Evolutionary conservation across 2,113 vertebrate species (phyloP).

Genomic region (Neopipo cinnamomea): DNA sequence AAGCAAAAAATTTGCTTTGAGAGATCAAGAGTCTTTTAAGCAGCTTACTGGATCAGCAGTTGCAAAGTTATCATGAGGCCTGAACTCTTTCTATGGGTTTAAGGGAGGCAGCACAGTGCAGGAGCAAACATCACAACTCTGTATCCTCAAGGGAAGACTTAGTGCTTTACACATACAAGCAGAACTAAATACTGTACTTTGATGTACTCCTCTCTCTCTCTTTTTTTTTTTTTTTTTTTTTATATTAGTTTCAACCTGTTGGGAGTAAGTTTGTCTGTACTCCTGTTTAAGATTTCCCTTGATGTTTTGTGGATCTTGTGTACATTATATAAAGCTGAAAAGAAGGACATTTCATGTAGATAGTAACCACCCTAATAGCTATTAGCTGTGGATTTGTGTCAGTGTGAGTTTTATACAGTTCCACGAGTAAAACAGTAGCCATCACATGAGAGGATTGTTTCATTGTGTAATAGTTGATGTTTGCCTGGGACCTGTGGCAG

Average conservation of each 20-base stretch:
- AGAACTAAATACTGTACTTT: slow-evolving; percentile 69
- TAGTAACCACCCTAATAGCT: not conserved
- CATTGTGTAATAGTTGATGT: not conserved
- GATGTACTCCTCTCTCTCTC: slow-evolving; percentile 36
- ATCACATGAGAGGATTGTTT: not conserved
- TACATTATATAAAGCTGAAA: not conserved
- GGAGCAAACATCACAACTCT: slow-evolving; percentile 60
- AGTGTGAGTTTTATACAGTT: not conserved
- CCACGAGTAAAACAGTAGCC: not conserved
- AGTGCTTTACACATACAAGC: slow-evolving; percentile 59
- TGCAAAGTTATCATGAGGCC: slow-evolving; percentile 62
- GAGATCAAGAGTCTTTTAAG: slow-evolving; percentile 71
- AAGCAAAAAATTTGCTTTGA: slow-evolving; percentile 65
- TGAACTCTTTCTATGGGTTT: slow-evolving; percentile 63
- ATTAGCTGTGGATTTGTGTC: not conserved
- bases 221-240: not conserved
- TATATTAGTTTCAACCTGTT: slow-evolving; percentile 30
- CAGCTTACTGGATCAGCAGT: slow-evolving; percentile 69
- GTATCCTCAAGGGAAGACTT: slow-evolving; percentile 62
- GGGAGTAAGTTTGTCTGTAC: slow-evolving; percentile 7
- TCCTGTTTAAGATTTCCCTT: not conserved
- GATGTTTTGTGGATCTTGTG: not conserved
- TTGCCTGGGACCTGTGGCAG: not conserved
- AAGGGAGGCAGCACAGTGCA: slow-evolving; percentile 38
- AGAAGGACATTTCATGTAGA: not conserved